Percentiles rank a stretch among this genome's conserved stretches.
These are phyloP conservation scores for Mus pahari DNA, from an alignment of 2,113 vertebrate genomes.

Conservation along the genomic window DNA sequence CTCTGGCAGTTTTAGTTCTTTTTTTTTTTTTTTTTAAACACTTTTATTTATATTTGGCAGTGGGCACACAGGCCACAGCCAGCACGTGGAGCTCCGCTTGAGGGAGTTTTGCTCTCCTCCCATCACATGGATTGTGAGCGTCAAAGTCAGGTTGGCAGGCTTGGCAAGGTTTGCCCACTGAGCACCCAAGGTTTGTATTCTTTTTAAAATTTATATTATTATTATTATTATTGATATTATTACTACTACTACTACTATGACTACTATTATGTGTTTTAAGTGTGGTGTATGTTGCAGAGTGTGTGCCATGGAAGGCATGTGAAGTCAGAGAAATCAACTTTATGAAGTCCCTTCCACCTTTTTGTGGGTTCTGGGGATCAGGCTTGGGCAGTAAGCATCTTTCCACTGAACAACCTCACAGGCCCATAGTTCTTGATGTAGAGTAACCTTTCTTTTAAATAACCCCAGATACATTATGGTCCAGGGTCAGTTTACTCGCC, in stretches of 20 bases:
- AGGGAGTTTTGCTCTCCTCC: neutral
- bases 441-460: neutral
- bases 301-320: neutral
- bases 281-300: too few relatives aligned
- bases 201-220: neutral
- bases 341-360: neutral
- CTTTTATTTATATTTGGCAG: neutral
- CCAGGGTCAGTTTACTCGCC: neutral
- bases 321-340: neutral
- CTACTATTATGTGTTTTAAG: neutral
- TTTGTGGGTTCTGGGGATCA: neutral
- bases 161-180: neutral
- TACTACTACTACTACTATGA: too few relatives aligned
- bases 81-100: too few relatives aligned
- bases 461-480: neutral
- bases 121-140: neutral
- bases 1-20: too few relatives aligned
- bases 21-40: neutral
- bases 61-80: neutral
- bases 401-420: neutral
- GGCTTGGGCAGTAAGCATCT: neutral
- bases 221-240: neutral
- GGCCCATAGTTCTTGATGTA: constrained; percentile 2
- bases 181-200: neutral
- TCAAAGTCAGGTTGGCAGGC: neutral